phyloP scores from a whole-genome alignment of 2,888 invertebrate species.

The Diaphora mendica region DNA sequence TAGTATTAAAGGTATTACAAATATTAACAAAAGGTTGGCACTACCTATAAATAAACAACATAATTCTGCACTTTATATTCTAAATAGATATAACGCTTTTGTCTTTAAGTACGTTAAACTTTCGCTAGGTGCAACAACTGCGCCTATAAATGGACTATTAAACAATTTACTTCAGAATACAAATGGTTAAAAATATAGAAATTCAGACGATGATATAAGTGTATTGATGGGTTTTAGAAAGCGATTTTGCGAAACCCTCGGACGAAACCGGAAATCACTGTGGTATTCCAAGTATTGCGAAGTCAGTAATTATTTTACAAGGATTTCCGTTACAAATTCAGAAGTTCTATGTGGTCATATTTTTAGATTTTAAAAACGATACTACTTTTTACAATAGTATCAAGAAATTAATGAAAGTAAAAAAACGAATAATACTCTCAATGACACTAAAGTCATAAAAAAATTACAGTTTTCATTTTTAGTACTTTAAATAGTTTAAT shows the following conservation, averaged over 20 bases:
- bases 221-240: slow-evolving; percentile 63
- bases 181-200: slow-evolving; percentile 66
- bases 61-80: slow-evolving; percentile 76
- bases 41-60: slow-evolving; percentile 52
- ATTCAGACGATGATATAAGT: slow-evolving; percentile 59
- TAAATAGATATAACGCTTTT: slow-evolving; percentile 52
- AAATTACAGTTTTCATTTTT: neutral
- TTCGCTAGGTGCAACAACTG: slow-evolving; percentile 63
- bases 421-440: neutral
- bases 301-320: slow-evolving; percentile 34
- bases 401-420: neutral
- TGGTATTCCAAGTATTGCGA: slow-evolving; percentile 44
- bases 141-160: slow-evolving; percentile 67
- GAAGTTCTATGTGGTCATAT: slow-evolving; percentile 21
- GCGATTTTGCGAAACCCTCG: slow-evolving; percentile 58
- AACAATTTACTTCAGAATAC: slow-evolving; percentile 67
- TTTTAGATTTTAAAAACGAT: neutral
- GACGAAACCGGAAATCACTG: slow-evolving; percentile 50
- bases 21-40: slow-evolving; percentile 35
- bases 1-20: slow-evolving; percentile 53
- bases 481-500: neutral
- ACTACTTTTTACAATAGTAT: neutral
- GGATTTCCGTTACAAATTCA: slow-evolving; percentile 31
- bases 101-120: slow-evolving; percentile 60
- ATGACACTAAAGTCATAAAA: neutral